These are phyloP conservation scores for Drosophila virilis DNA, from an alignment of 1,140 invertebrate genomes.

Conservation along the genomic window DNA sequence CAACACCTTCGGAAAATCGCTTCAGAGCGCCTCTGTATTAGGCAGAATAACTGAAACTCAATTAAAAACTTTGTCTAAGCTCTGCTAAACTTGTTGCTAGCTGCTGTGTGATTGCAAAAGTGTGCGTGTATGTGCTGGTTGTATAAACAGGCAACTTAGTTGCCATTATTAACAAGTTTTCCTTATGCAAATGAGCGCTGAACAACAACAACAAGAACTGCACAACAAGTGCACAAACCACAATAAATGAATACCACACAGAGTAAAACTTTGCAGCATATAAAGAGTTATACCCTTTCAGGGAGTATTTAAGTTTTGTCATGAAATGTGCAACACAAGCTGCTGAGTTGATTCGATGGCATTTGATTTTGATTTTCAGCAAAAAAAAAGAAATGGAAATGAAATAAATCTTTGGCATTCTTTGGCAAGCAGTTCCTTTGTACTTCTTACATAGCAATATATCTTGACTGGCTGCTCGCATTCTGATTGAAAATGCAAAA, in stretches of 20 bases:
- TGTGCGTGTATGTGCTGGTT: neutral
- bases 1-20: constrained; percentile 51
- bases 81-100: constrained; percentile 52
- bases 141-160: constrained; percentile 39
- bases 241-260: constrained; percentile 32
- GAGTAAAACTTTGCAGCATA: constrained; percentile 35
- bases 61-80: constrained; percentile 75
- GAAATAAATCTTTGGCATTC: neutral
- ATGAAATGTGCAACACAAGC: neutral
- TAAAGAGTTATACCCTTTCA: constrained; percentile 20
- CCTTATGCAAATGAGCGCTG: constrained; percentile 67
- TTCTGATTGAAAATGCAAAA: constrained; percentile 66
- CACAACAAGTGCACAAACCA: constrained; percentile 10
- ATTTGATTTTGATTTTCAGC: no score
- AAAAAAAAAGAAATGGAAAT: no score
- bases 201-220: constrained; percentile 20
- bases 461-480: neutral
- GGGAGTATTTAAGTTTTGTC: neutral
- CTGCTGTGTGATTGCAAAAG: constrained; percentile 10
- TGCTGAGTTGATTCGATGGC: no score
- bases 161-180: constrained; percentile 75
- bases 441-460: constrained; percentile 6
- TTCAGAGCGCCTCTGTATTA: constrained; percentile 23
- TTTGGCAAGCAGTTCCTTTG: neutral
- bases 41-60: constrained; percentile 65